Percentiles rank a stretch among this genome's conserved stretches.
phyloP scores from a whole-genome alignment of 2,888 invertebrate species.

The Macrophya alboannulata region DNA sequence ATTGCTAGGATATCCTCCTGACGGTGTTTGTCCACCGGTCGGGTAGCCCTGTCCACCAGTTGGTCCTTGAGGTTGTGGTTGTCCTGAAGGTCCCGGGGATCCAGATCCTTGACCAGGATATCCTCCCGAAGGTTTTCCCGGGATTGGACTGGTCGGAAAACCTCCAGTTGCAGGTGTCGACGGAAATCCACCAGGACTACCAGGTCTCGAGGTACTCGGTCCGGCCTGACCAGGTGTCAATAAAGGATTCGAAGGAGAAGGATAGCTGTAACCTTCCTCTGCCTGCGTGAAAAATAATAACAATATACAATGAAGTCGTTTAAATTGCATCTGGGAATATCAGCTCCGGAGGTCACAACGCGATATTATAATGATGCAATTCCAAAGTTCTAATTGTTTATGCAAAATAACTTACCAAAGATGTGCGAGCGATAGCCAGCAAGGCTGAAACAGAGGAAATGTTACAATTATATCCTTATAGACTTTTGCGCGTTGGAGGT shows the following conservation, averaged over 20 bases:
- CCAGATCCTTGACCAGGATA: slow-evolving; percentile 63
- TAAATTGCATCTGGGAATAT: slow-evolving; percentile 39
- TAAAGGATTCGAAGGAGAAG: slow-evolving; percentile 86
- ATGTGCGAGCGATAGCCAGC: slow-evolving; percentile 73
- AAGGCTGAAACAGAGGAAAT: slow-evolving; percentile 73
- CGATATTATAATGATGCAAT: not conserved
- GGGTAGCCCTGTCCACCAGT: slow-evolving; percentile 65
- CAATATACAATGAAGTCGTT: slow-evolving; percentile 28
- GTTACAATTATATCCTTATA: slow-evolving; percentile 49
- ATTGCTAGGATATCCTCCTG: slow-evolving; percentile 50
- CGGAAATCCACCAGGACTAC: slow-evolving; percentile 61
- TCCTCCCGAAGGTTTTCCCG: slow-evolving; percentile 64
- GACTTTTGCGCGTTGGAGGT: not conserved
- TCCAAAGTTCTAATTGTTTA: slow-evolving; percentile 11
- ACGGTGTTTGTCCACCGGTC: slow-evolving; percentile 59
- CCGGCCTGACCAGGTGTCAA: slow-evolving; percentile 71
- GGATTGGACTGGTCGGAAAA: slow-evolving; percentile 60
- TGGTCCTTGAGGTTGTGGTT: slow-evolving; percentile 64
- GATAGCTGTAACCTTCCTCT: slow-evolving; percentile 90
- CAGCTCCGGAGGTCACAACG: slow-evolving; percentile 36
- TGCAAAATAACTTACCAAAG: slow-evolving; percentile 72
- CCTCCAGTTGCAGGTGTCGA: slow-evolving; percentile 60
- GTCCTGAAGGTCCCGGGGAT: slow-evolving; percentile 66
- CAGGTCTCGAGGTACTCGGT: slow-evolving; percentile 68
- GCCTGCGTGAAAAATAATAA: slow-evolving; percentile 78